Evolutionary conservation across 2,797 vertebrate genomes (phyloP), one percentile per base, ranked within the genome.

Genomic region (Hephaestus fuliginosus): DNA sequence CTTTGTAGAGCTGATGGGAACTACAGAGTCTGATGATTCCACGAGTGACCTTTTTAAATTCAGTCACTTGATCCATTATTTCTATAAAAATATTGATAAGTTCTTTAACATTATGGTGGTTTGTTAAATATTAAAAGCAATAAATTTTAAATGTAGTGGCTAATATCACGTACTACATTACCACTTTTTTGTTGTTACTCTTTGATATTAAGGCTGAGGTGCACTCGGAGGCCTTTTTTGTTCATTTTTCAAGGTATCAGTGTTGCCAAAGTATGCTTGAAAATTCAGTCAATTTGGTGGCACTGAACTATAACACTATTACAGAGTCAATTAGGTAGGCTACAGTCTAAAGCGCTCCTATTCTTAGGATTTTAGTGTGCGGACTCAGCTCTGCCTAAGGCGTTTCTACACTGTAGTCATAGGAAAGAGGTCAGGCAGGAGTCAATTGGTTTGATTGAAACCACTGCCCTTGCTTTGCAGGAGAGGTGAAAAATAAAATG

Each of bases 391-490:
- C 63, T 60, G 86, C 86, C 83, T 43, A 14, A 73, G 82, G 89
- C 71, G 0, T 68, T 83, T 74, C 78, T 84, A 53, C 62, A 86
- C 84, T 77, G 74, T 79, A 84, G 80, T 88, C 70, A 74, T 76
- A 69, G 39, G 44, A 78, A 78, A 64, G 71, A 89, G 92, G 90
- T 92, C 86, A 92, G 75, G 48, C 72, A 65, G 61, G 76, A 86
- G 89, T 93, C 91, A 92, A 88, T 88, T 88, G 86, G 78, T 87
- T 88, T 93, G 88, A 93, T 86, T 92, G 88, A 91, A 94, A 89
- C 70, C 0, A 15, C 68, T 66, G 74, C 73, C 76, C 85, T 77
- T 78, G 64, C 80, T 83, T 70, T 70, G 52, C 41, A 70, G 51
- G 64, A 74, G 57, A 88, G 77, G 70, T 82, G 77, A 83, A 79